Base-by-base conservation (phyloP, 2,797 vertebrate species). In the Acanthis flammea region DNA sequence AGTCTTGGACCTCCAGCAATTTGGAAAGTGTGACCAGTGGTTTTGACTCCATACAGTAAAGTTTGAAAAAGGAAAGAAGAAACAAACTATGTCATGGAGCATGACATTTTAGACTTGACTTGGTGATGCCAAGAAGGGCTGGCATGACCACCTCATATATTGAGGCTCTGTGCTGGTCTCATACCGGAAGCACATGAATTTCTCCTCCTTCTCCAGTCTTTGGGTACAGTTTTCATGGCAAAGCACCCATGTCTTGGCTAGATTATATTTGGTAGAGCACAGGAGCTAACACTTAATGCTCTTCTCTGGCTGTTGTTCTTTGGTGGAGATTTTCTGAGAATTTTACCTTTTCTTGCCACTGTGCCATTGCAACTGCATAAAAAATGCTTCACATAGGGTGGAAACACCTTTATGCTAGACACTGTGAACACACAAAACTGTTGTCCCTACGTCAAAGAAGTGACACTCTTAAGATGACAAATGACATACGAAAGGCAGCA, bases 401-500 rank as follows among this genome's bases (percentile, higher is more conserved):
- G 66, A 62, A 91, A 75, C 50, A 75, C 70, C 81, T 81, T 89
- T 72, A 28, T 65, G 35, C 50, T 67, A 88, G 87, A 72, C 66
- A 58, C 17, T 19, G 15, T 30, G 31, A 55, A 30, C 55, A 62
- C 66, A 81, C 12, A 65, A 83, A 89, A 83, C 55, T 88, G 70
- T 84, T 7, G 5, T 80, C 27, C 50, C 60, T 72, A 30, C n/a
- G 25, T 80, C 70, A 73, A 84, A 86, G 45, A 87, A 86, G 48
- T 88, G 82, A 88, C 91, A 92, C 61, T 92, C 60, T 84, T 84
- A 80, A 91, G 86, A 77, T 80, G 88, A 94, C 66, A 95, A 94
- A 94, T 70, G 74, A 71, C 89, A 75, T 55, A 60, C 14, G 61
- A 91, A 80, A 87, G 70, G 57, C 80, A 79, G 66, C 62, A 97